Evolutionary conservation across 2,888 invertebrate genomes (phyloP).

Genomic region (Aphelenchoides bicaudatus): DNA sequence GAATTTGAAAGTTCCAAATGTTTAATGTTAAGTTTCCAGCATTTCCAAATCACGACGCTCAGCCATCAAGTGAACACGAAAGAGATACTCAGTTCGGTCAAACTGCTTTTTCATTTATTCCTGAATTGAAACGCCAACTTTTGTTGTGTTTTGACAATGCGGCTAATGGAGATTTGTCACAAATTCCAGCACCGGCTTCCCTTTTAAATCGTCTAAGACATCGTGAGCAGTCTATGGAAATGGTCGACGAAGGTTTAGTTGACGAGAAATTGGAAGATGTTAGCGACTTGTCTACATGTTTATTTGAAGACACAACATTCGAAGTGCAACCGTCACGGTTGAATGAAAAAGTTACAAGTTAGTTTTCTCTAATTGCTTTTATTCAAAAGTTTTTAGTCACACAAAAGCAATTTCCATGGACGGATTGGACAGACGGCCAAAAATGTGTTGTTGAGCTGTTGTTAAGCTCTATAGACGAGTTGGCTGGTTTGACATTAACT

Average conservation of each 20-base stretch:
- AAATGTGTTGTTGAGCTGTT: conserved; percentile 78
- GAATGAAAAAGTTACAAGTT: conserved; percentile 22
- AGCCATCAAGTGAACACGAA: conserved; percentile 11
- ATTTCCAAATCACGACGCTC: conserved; percentile 1
- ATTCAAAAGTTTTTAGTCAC: background rate
- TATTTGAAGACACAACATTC: conserved; percentile 24
- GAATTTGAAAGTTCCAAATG: conserved; percentile 10
- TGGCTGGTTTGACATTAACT: conserved; percentile 67
- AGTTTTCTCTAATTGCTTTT: background rate
- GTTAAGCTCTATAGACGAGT: conserved; percentile 81
- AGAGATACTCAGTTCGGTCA: conserved; percentile 14
- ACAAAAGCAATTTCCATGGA: conserved; percentile 26
- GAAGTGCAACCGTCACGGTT: conserved; percentile 24
- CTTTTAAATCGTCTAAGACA: conserved; percentile 23
- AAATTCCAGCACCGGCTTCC: background rate
- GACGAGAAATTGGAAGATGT: conserved; percentile 22
- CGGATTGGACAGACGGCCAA: conserved; percentile 66
- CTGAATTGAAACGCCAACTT: background rate
- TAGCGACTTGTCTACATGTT: conserved; percentile 25
- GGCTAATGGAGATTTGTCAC: background rate
- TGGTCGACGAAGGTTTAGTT: conserved; percentile 21
- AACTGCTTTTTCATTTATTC: conserved; percentile 16
- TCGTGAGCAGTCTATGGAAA: conserved; percentile 23
- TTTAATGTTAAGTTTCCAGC: conserved; percentile 1
- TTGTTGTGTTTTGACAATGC: background rate